Evolutionary conservation across 2,113 vertebrate genomes (phyloP).

Genomic region (Callopanchax toddi): DNA sequence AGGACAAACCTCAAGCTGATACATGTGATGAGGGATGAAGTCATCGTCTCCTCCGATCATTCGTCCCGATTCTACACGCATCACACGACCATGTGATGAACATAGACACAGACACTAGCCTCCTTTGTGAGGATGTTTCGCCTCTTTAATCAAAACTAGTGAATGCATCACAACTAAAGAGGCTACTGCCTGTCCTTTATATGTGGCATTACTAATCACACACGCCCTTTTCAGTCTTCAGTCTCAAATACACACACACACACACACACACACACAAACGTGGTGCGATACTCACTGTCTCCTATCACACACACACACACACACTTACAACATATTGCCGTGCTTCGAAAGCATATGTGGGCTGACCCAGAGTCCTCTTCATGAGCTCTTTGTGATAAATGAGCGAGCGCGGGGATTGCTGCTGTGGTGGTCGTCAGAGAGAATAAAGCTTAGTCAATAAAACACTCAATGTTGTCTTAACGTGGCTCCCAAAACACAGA

Average conservation of each 20-base stretch:
- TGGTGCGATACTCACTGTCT: conserved; percentile 17
- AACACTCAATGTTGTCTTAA: conserved; percentile 19
- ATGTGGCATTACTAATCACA: conserved; percentile 58
- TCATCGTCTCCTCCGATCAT: conserved; percentile 70
- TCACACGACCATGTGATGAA: conserved; percentile 73
- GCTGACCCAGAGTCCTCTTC: conserved; percentile 97
- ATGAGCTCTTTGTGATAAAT: conserved; percentile 95
- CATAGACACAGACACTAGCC: conserved; percentile 85
- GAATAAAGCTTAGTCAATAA: conserved; percentile 81
- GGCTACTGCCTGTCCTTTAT: conserved; percentile 80
- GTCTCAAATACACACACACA: conserved; percentile 3
- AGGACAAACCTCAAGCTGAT: conserved; percentile 78
- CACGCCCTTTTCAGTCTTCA: conserved; percentile 17
- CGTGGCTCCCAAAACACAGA: conserved; percentile 28
- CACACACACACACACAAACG: conserved; percentile 9
- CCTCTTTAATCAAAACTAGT: conserved; percentile 23
- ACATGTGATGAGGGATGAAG: conserved; percentile 79
- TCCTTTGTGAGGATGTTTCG: conserved; percentile 72
- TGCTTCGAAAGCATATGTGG: conserved; percentile 96
- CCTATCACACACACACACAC: conserved; percentile 61
- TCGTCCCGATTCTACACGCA: conserved; percentile 38
- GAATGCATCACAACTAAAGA: conserved; percentile 53
- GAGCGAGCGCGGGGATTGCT: conserved; percentile 89
- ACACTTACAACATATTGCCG: conserved; percentile 98
- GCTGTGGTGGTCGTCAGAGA: conserved; percentile 81